phyloP scores from a whole-genome alignment of 2,113 vertebrate genomes.

The Oreotrochilus melanogaster region DNA sequence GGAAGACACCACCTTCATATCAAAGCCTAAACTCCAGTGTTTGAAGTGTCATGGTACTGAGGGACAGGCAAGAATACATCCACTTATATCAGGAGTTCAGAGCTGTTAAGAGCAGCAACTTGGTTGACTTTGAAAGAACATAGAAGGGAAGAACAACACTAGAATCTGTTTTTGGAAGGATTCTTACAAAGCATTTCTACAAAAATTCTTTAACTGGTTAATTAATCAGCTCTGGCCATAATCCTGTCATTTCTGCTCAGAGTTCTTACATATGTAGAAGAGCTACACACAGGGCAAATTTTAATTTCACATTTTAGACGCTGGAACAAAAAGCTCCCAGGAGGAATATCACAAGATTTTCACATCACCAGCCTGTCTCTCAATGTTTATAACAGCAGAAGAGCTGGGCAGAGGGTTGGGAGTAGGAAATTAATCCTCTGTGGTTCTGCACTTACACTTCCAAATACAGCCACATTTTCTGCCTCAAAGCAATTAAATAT shows the following conservation, averaged over 20 bases:
- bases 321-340: not conserved
- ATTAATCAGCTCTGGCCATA: not conserved
- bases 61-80: not conserved
- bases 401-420: not conserved
- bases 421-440: not conserved
- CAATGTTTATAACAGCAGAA: not conserved
- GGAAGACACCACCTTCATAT: not conserved
- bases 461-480: not conserved
- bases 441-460: not conserved
- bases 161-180: not conserved
- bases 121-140: not conserved
- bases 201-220: not conserved
- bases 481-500: not conserved
- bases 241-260: not conserved
- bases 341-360: not conserved
- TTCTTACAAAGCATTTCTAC: not conserved
- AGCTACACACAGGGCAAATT: not conserved
- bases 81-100: not conserved
- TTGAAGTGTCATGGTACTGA: not conserved
- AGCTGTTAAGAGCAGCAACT: not conserved
- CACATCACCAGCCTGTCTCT: not conserved
- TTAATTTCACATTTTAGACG: not conserved
- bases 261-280: rapidly evolving
- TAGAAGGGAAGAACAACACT: not conserved
- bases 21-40: not conserved